phyloP scores from a whole-genome alignment of 2,888 invertebrate genomes.

The Acrobasis consociella region DNA sequence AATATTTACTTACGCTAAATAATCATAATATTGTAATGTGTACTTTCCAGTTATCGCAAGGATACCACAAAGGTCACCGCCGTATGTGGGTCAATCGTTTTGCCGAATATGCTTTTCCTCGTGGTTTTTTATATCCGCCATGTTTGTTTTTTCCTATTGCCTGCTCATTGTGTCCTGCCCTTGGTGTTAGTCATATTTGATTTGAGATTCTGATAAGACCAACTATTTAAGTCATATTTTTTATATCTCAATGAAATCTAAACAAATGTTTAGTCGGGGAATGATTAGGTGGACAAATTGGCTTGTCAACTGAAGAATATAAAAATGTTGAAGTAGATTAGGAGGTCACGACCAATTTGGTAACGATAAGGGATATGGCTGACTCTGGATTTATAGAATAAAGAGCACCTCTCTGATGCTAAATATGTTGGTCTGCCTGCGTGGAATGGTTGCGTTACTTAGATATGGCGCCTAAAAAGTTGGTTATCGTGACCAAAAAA shows the following conservation, averaged over 20 bases:
- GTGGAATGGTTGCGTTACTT: too few relatives aligned
- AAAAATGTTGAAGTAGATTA: too few relatives aligned
- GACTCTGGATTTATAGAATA: too few relatives aligned
- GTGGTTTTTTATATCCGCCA: background rate
- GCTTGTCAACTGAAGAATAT: too few relatives aligned
- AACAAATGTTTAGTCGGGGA: too few relatives aligned
- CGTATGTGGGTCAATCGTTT: constrained; percentile 50
- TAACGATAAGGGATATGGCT: too few relatives aligned
- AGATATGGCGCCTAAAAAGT: too few relatives aligned
- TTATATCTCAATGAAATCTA: background rate
- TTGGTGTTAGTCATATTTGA: background rate
- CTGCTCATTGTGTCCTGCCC: constrained; percentile 13
- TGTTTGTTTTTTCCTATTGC: constrained; percentile 6
- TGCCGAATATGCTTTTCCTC: constrained; percentile 33
- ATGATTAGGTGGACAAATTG: too few relatives aligned
- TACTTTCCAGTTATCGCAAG: constrained; percentile 15
- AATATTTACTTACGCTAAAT: background rate
- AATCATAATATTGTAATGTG: background rate
- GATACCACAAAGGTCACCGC: constrained; percentile 34
- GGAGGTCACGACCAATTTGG: too few relatives aligned
- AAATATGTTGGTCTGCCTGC: too few relatives aligned
- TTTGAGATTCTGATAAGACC: background rate
- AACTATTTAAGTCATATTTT: background rate
- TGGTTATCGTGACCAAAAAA: too few relatives aligned
- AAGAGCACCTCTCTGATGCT: too few relatives aligned